Evolutionary conservation across 2,113 vertebrate genomes (phyloP).

Genomic region (Mellivora capensis): DNA sequence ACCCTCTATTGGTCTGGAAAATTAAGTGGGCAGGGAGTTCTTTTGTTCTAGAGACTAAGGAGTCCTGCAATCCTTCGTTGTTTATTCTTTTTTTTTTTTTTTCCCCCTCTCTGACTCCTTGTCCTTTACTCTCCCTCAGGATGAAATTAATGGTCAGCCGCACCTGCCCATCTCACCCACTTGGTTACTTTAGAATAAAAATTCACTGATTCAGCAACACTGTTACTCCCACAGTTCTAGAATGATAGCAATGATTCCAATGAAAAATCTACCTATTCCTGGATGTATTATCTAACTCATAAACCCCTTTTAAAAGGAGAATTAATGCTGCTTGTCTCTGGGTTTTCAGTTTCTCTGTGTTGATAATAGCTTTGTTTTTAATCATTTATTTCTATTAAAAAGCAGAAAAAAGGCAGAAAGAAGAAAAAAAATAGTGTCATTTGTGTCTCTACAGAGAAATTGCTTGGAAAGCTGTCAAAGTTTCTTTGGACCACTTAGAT

Average conservation of each 20-base stretch:
- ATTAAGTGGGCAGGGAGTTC: slow-evolving; percentile 44
- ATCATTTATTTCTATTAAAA: slow-evolving; percentile 60
- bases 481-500: slow-evolving; percentile 58
- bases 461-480: slow-evolving; percentile 55
- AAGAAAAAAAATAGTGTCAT: slow-evolving; percentile 36
- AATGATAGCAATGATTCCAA: slow-evolving; percentile 52
- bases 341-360: slow-evolving; percentile 22
- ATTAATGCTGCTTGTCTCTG: slow-evolving; percentile 30
- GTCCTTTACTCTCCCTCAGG: not conserved
- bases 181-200: slow-evolving; percentile 51
- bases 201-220: slow-evolving; percentile 41
- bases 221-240: not conserved
- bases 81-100: not conserved
- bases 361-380: slow-evolving; percentile 54
- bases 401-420: slow-evolving; percentile 49
- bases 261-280: slow-evolving; percentile 35
- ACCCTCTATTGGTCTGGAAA: slow-evolving; percentile 63
- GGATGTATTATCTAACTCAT: slow-evolving; percentile 2
- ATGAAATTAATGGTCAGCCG: slow-evolving; percentile 42
- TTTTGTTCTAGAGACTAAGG: slow-evolving; percentile 3
- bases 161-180: slow-evolving; percentile 5
- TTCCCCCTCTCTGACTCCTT: not conserved
- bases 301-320: slow-evolving; percentile 9
- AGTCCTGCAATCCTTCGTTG: not conserved
- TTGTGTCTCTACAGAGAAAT: slow-evolving; percentile 48